Evolutionary conservation across 2,888 invertebrate genomes (phyloP).

Genomic region (Eupithecia tripunctaria): DNA sequence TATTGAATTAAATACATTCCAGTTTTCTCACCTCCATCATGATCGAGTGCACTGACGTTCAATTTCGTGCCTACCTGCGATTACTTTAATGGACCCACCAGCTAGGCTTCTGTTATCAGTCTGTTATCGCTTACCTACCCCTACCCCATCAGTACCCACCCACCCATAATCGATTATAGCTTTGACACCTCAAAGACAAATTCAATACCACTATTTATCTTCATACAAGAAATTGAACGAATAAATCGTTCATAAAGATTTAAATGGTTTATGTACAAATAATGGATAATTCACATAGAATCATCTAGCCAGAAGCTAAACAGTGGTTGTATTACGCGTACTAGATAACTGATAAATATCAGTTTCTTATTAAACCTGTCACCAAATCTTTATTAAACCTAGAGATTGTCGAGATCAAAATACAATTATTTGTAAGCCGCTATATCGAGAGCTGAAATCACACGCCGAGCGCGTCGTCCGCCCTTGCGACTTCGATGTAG

Average conservation of each 20-base stretch:
- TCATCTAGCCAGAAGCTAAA: too few species aligned
- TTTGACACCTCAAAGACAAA: background rate
- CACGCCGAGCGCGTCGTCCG: conserved; percentile 11
- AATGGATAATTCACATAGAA: background rate
- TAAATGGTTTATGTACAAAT: background rate
- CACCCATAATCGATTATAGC: background rate
- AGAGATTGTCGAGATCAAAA: conserved; percentile 11
- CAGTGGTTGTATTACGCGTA: too few species aligned
- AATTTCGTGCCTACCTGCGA: background rate
- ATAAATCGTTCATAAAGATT: background rate
- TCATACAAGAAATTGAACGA: background rate
- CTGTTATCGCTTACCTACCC: background rate
- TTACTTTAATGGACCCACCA: too few species aligned
- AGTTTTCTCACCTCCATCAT: background rate
- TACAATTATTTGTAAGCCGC: conserved; percentile 17
- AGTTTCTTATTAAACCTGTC: background rate
- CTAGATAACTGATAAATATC: background rate
- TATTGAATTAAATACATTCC: background rate
- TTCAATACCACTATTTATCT: background rate
- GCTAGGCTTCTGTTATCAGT: background rate
- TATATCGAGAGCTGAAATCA: conserved; percentile 19
- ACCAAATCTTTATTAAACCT: background rate
- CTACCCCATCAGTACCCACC: background rate
- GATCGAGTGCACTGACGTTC: background rate
- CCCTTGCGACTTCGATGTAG: conserved; percentile 24